Percentiles rank a stretch among this genome's conserved stretches.
These are phyloP conservation scores for Rhyacichthys aspro DNA, from an alignment of 2,797 vertebrate species.

Conservation along the genomic window DNA sequence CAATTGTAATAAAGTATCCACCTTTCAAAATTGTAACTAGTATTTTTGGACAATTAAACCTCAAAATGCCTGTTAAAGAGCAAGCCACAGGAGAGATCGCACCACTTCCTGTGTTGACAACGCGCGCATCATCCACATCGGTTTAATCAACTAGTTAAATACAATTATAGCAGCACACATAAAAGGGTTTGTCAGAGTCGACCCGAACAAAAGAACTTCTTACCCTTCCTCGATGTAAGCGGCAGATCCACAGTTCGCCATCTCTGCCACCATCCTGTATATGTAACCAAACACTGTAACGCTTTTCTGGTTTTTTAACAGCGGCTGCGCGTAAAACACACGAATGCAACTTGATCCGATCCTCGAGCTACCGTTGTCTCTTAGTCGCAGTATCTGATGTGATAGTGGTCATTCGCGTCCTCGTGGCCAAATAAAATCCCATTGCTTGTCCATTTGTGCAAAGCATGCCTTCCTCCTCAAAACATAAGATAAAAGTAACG, in stretches of 20 bases:
- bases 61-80: not conserved
- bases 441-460: not conserved
- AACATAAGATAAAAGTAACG: not conserved
- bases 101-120: constrained; percentile 39
- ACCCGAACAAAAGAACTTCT: constrained; percentile 9
- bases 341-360: constrained; percentile 6
- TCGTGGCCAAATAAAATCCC: constrained; percentile 7
- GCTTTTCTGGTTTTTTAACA: not conserved
- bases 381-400: not conserved
- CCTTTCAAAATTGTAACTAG: no score
- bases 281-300: not conserved
- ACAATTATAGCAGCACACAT: no score
- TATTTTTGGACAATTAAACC: no score
- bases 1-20: no score
- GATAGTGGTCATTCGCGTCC: not conserved
- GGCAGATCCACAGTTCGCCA: constrained; percentile 67
- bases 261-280: constrained; percentile 73
- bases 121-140: not conserved
- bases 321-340: constrained; percentile 35
- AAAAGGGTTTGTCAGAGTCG: no score
- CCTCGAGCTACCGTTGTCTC: not conserved
- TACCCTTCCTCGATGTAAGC: constrained; percentile 70
- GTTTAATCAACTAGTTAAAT: no score
- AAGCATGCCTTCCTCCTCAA: not conserved
- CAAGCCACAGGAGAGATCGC: constrained; percentile 1